phyloP scores from a whole-genome alignment of 2,113 vertebrate species.

The Ceyx cyanopectus region DNA sequence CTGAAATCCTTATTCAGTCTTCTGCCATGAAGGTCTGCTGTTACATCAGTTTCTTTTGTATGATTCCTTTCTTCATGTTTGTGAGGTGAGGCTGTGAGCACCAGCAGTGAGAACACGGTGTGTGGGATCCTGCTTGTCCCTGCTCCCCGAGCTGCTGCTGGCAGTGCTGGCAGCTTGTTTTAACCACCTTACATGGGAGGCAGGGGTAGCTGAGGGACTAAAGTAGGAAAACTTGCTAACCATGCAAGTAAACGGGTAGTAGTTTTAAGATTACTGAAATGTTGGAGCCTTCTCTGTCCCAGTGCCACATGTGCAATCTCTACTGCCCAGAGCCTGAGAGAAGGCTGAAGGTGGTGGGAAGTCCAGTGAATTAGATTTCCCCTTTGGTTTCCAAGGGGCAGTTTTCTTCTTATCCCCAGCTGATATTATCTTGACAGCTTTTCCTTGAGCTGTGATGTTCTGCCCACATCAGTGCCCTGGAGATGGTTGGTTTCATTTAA shows the following conservation, averaged over 20 bases:
- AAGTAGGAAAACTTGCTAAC: not conserved
- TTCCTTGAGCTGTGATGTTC: not conserved
- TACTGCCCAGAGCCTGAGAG: not conserved
- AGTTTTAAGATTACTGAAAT: not conserved
- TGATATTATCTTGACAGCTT: not conserved
- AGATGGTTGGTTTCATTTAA: not conserved
- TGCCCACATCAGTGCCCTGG: not conserved
- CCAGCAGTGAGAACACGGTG: not conserved
- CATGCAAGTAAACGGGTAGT: not conserved
- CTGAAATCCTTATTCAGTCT: not conserved
- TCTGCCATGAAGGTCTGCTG: not conserved
- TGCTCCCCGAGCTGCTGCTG: not conserved
- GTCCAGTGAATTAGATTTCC: not conserved
- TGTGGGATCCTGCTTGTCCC: rapidly evolving
- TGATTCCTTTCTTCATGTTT: not conserved
- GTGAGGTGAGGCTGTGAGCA: not conserved
- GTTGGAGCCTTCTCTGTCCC: not conserved
- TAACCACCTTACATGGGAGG: not conserved
- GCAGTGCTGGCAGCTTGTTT: not conserved
- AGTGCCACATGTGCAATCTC: rapidly evolving
- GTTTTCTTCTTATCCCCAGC: not conserved
- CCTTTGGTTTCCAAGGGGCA: not conserved
- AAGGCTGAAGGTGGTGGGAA: not conserved
- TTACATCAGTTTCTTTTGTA: not conserved
- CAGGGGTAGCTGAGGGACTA: not conserved